phyloP scores from a whole-genome alignment of 2,797 vertebrate genomes.

The Botia kubotai region DNA sequence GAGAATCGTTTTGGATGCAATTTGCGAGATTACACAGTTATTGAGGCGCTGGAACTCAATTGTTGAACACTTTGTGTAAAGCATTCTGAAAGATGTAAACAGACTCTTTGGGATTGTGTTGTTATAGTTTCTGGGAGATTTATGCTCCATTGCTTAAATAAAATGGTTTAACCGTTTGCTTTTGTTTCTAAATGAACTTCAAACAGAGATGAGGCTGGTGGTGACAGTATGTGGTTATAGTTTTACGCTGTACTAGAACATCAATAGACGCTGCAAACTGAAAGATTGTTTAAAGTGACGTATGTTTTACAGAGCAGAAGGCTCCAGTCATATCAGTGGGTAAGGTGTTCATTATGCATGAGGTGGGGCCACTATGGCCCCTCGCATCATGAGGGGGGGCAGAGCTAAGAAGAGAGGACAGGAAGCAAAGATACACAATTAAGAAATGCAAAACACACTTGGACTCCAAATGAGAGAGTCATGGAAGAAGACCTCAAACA shows the following conservation, averaged over 20 bases:
- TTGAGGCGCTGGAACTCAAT: constrained; percentile 38
- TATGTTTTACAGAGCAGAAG: no score
- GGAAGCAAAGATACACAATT: no score
- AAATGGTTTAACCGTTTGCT: constrained; percentile 16
- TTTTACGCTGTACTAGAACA: not conserved
- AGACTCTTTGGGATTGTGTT: not conserved
- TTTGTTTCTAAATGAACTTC: constrained; percentile 23
- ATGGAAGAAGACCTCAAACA: no score
- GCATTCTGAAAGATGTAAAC: constrained; percentile 45
- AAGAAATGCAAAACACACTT: no score
- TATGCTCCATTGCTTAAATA: constrained; percentile 19
- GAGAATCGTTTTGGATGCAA: constrained; percentile 68
- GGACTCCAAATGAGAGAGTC: no score
- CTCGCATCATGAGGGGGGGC: no score
- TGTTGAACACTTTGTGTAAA: constrained; percentile 34
- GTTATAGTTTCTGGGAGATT: constrained; percentile 19
- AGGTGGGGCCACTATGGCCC: no score
- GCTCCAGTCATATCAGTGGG: no score
- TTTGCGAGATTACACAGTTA: constrained; percentile 63
- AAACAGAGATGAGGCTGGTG: not conserved
- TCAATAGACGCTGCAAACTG: not conserved
- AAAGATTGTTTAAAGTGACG: no score
- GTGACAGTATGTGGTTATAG: not conserved
- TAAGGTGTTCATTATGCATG: no score
- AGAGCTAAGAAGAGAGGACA: no score